These are phyloP conservation scores for Caenorhabditis wallacei DNA, from an alignment of 2,888 invertebrate genomes.

Conservation along the genomic window DNA sequence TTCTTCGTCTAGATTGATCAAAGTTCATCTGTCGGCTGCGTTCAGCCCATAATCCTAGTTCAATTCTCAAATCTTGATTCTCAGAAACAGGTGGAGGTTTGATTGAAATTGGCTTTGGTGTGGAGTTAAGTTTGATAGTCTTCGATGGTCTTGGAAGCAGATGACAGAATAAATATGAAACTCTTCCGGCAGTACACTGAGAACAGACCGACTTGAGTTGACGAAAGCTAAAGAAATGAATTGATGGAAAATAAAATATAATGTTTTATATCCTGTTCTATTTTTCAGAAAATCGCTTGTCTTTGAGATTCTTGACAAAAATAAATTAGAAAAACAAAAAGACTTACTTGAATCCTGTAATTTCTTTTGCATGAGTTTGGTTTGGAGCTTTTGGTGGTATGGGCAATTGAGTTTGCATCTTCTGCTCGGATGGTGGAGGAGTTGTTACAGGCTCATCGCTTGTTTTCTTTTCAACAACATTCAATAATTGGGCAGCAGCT, in stretches of 20 bases:
- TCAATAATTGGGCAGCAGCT: constrained; percentile 51
- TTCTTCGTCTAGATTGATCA: constrained; percentile 48
- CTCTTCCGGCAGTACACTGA: constrained; percentile 31
- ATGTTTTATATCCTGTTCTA: too few relatives aligned
- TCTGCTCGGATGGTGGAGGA: constrained; percentile 52
- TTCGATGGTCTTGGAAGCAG: constrained; percentile 11
- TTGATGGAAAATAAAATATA: background rate
- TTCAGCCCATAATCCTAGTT: constrained; percentile 40
- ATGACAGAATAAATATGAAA: constrained; percentile 37
- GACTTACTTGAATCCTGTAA: constrained; percentile 38
- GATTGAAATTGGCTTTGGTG: constrained; percentile 12
- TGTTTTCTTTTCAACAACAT: constrained; percentile 41
- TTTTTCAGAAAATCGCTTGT: too few relatives aligned
- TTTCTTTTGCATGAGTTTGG: background rate
- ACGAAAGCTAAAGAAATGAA: constrained; percentile 25
- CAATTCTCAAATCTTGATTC: constrained; percentile 17
- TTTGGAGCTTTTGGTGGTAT: constrained; percentile 41
- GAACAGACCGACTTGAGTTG: constrained; percentile 18
- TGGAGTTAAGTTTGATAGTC: background rate
- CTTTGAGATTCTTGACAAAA: too few relatives aligned
- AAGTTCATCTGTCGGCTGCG: constrained; percentile 32
- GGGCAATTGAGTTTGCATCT: constrained; percentile 59
- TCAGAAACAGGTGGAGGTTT: constrained; percentile 41
- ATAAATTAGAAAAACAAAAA: background rate
- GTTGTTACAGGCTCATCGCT: constrained; percentile 44